Percentiles rank a stretch among this genome's conserved stretches.
These are phyloP conservation scores for Noctua janthina DNA, from an alignment of 2,888 invertebrate species.

Conservation along the genomic window DNA sequence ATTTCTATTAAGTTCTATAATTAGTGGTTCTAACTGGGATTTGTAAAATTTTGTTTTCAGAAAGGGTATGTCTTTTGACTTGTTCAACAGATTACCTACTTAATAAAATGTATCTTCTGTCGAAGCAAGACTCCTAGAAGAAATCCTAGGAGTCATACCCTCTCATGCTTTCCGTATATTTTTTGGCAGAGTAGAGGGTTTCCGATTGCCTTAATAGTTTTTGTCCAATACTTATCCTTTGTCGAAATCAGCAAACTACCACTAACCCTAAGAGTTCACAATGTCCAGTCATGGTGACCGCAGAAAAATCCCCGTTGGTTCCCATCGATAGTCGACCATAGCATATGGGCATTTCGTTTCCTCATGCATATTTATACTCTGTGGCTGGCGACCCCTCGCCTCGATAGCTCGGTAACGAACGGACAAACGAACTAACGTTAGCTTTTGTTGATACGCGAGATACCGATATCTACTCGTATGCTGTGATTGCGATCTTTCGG, in stretches of 20 bases:
- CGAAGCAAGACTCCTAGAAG: background rate
- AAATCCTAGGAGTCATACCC: background rate
- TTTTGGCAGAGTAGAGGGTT: background rate
- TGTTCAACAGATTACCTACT: background rate
- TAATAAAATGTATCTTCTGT: background rate
- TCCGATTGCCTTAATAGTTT: background rate
- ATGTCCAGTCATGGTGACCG: conserved; percentile 50
- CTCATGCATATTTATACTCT: conserved; percentile 67
- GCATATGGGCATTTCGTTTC: conserved; percentile 67
- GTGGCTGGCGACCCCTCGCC: conserved; percentile 61
- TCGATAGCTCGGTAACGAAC: conserved; percentile 62
- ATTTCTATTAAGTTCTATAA: background rate
- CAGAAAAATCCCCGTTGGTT: conserved; percentile 50
- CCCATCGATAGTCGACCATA: conserved; percentile 55
- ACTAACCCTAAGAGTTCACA: conserved; percentile 26
- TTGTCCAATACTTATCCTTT: conserved; percentile 5
- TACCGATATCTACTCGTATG: conserved; percentile 59
- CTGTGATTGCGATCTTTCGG: conserved; percentile 64
- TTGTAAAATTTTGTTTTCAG: background rate
- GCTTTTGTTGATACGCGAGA: conserved; percentile 59
- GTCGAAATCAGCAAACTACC: conserved; percentile 30
- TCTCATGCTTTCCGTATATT: background rate
- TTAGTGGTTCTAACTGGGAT: background rate
- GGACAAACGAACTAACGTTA: conserved; percentile 61
- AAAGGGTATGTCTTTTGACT: background rate